Conservation (phyloP, 2,888 invertebrate species). For the Petrolisthes manimaculis region DNA sequence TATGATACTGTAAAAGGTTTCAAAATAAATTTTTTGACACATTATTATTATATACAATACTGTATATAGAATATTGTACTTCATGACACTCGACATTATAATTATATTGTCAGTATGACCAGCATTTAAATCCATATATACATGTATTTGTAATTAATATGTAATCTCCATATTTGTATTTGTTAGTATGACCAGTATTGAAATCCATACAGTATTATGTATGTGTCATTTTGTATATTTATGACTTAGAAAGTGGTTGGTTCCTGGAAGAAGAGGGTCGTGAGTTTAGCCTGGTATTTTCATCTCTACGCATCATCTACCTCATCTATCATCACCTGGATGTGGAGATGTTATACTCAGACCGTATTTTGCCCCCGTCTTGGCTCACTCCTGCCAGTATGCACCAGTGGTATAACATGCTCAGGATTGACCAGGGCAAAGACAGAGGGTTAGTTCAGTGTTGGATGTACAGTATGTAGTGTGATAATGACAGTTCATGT, state of each 20-base stretch:
- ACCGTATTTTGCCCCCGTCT: conserved; percentile 78
- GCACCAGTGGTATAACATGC: conserved; percentile 79
- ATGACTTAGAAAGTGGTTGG: conserved; percentile 69
- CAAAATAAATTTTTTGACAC: too few relatives aligned
- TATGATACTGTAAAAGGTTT: too few relatives aligned
- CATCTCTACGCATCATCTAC: conserved; percentile 77
- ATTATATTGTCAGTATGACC: too few relatives aligned
- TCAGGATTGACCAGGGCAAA: conserved; percentile 78
- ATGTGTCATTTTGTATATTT: neutral
- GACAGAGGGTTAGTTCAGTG: conserved; percentile 75
- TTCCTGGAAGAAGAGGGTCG: conserved; percentile 77
- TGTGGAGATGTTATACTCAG: conserved; percentile 77
- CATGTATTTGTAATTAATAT: neutral
- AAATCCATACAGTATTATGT: too few relatives aligned
- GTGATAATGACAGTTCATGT: too few relatives aligned
- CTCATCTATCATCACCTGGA: conserved; percentile 80
- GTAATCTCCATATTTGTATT: too few relatives aligned
- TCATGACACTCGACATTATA: too few relatives aligned
- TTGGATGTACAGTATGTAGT: too few relatives aligned
- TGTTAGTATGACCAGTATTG: too few relatives aligned
- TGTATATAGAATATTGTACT: too few relatives aligned
- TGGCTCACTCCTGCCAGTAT: conserved; percentile 78
- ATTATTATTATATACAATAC: too few relatives aligned
- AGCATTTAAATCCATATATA: too few relatives aligned
- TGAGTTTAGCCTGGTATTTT: conserved; percentile 76